Base-by-base conservation (phyloP, 2,888 invertebrate genomes). In the Drosophila fungiperda region DNA sequence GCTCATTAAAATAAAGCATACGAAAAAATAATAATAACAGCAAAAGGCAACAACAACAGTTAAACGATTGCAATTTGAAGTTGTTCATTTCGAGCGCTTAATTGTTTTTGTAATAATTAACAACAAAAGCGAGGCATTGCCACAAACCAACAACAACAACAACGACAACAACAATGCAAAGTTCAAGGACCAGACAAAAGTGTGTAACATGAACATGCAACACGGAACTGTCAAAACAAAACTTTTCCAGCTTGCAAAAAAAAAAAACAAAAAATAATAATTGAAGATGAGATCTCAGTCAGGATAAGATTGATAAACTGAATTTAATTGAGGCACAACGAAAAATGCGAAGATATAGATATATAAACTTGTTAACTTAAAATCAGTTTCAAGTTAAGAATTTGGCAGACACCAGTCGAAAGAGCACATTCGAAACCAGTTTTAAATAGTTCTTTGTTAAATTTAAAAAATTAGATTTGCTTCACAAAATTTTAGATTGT, bases 71-170 rank as follows among this genome's bases (percentile, higher is more conserved):
- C 81, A 88, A 88, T 84, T 86, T 88, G 80, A 89, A 80, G 84
- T 87, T 86, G 90, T 87, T 89, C 82, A 79, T 82, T 80, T 78
- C 65, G 74, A 80, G 80, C 54, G 72, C 70, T 78, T 76, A 85
- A 79, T 89, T 89, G 89, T 79, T 83, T 76, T 80, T 89, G 87
- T 87, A 89, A 87, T 83, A 83, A 80, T 87, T 82, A 87, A 85
- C 81, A 89, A 77, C 74, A 83, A 84, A 73, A 76, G 62, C 57
- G 61, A 75, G 63, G 62, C 60, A 58, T 40, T 67, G 53, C 69
- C 53, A 65, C 69, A 68, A 68, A 62, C 55, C 52, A 60, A 57
- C 55, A 64, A 59, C 42, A 68, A 20, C 52, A 61, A 12, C 63
- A 68, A 50, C n/a, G 61, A 23, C 40, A 64, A 42, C 38, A 68